phyloP scores from a whole-genome alignment of 2,797 vertebrate species.

The Sternotherus odoratus region DNA sequence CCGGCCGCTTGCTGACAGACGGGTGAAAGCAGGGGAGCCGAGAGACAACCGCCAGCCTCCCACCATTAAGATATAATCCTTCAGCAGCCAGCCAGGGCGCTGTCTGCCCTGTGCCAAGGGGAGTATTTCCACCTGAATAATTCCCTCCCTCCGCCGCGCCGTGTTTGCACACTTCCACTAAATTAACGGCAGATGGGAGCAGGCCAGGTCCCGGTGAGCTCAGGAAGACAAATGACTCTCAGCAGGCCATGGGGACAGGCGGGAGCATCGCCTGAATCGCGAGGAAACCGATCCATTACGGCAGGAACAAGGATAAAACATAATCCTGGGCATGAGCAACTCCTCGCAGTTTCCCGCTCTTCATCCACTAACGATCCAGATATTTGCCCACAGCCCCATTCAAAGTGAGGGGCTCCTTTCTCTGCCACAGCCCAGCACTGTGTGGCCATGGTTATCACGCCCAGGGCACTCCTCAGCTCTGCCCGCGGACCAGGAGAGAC shows the following conservation, averaged over 20 bases:
- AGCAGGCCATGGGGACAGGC: rapidly evolving
- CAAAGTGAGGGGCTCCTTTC: slow-evolving; percentile 29
- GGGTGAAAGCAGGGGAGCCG: not conserved
- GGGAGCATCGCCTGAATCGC: not conserved
- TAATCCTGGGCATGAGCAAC: rapidly evolving
- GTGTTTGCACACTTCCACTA: not conserved
- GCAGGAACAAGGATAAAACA: rapidly evolving
- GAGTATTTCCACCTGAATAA: not conserved
- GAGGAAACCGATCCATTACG: rapidly evolving
- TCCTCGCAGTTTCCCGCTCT: not conserved
- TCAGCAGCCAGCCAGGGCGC: not conserved
- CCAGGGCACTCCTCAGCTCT: slow-evolving; percentile 23
- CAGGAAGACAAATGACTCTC: not conserved
- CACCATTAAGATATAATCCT: rapidly evolving
- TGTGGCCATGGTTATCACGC: not conserved
- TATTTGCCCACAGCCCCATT: no score
- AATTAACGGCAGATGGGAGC: not conserved
- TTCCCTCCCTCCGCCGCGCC: rapidly evolving
- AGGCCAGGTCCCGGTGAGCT: not conserved
- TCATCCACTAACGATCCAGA: rapidly evolving
- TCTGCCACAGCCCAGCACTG: not conserved
- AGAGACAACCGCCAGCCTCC: rapidly evolving
- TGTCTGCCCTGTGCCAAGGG: rapidly evolving
- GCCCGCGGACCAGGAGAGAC: not conserved
- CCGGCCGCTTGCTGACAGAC: not conserved